Evolutionary conservation across 2,888 invertebrate genomes (phyloP), one percentile per base, ranked within the genome.

Genomic region (Caenorhabditis sp.): DNA sequence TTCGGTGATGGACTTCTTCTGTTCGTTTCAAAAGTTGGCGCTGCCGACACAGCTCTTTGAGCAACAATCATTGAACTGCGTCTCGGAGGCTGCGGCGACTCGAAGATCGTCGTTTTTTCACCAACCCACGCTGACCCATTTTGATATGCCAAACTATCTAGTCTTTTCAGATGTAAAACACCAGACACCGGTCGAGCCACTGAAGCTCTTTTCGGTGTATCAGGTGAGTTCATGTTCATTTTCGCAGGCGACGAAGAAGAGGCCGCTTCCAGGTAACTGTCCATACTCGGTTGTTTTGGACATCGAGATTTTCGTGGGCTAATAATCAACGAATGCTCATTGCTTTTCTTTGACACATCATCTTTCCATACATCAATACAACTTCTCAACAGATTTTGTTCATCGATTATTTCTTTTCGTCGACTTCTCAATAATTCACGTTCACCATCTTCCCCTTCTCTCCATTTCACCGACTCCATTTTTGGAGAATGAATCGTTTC

Each of bases 121-220:
- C 71, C 71, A 38, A 71, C 71, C 71, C 71, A 71, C 4, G 59
- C 71, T 23, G 52, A 59, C 20, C 71, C 71, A 31, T 71, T 59
- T 49, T 70, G 49, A 5, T 66, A 57, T 21, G 67, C 71, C 56
- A 63, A 52, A 31, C 71, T 71, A 31, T 71, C 71, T 26, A 70
- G n/a, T 54, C 59, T 62, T 59, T 50, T 59, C 26, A 67, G 14
- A 43, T 43, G 8, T 5, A 66, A 60, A 59, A 71, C 61, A 12
- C 61, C 62, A 25, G 70, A 60, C 12, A 49, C n/a, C 43, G 65
- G 57, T 36, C 57, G 53, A 8, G 20, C 21, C 10, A 26, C 20
- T n/a, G n/a, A n/a, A n/a, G n/a, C n/a, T 1, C 23, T 7, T 56
- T 43, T 25, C 25, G 59, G 50, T 20, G 49, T 27, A 36, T 12